A percentile compares a stretch with the other conserved stretches of the same genome.
phyloP scores from a whole-genome alignment of 2,888 invertebrate species.

The Stictocephala bisonia region DNA sequence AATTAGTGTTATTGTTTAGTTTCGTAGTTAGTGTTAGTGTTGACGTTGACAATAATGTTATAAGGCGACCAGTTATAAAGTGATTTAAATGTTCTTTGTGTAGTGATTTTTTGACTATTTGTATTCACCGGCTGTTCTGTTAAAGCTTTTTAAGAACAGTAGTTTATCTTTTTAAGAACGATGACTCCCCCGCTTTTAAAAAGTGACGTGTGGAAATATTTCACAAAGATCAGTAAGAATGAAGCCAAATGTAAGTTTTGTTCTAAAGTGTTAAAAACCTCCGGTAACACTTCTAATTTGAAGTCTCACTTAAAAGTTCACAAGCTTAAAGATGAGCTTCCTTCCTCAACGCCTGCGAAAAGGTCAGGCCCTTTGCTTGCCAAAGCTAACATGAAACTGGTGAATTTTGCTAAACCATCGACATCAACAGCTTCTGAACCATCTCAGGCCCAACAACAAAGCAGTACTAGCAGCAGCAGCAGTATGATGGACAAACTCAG shows the following conservation, averaged over 20 bases:
- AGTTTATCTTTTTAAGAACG: slow-evolving; percentile 6
- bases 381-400: neutral
- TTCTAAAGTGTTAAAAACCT: slow-evolving; percentile 2
- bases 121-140: slow-evolving; percentile 1
- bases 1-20: neutral
- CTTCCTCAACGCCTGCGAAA: slow-evolving; percentile 6
- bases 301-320: slow-evolving; percentile 6
- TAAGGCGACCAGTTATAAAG: slow-evolving; percentile 2
- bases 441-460: slow-evolving; percentile 3
- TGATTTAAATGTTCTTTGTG: slow-evolving; percentile 6
- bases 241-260: slow-evolving; percentile 6
- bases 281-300: slow-evolving; percentile 1
- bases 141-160: neutral
- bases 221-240: slow-evolving; percentile 6
- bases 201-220: slow-evolving; percentile 6
- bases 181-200: slow-evolving; percentile 6
- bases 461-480: too few species aligned
- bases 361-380: slow-evolving; percentile 1
- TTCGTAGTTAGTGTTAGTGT: slow-evolving; percentile 6
- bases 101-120: slow-evolving; percentile 6
- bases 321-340: slow-evolving; percentile 6
- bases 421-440: slow-evolving; percentile 6
- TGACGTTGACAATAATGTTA: slow-evolving; percentile 6
- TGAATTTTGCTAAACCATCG: slow-evolving; percentile 3
- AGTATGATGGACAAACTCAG: slow-evolving; percentile 3